Conservation (phyloP, 2,797 vertebrate species). For the Karalla daura region DNA sequence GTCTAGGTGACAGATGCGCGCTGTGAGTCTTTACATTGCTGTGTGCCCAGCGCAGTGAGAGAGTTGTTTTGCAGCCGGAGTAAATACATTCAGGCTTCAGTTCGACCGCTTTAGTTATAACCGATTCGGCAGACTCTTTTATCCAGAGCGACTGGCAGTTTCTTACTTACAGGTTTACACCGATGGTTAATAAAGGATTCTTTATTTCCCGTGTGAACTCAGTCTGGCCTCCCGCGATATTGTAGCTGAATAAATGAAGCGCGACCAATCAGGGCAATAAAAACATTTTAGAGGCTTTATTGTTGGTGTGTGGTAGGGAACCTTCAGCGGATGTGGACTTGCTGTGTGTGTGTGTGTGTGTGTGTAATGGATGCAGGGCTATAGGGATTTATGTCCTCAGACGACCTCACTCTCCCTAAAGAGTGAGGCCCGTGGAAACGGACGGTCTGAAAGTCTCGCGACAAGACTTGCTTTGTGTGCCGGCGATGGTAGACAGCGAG, state of each 20-base stretch:
- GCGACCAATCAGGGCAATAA: background rate
- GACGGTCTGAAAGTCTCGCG: too few species aligned
- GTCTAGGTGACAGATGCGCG: too few species aligned
- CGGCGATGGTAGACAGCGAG: too few species aligned
- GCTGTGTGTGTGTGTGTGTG: background rate
- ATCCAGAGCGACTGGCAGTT: background rate
- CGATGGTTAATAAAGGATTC: background rate
- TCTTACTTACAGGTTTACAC: background rate
- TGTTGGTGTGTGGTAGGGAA: background rate
- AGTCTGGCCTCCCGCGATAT: background rate
- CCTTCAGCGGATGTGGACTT: too few species aligned
- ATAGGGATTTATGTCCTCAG: conserved; percentile 9
- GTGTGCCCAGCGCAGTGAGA: too few species aligned
- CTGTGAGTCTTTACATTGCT: too few species aligned
- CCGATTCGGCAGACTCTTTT: too few species aligned
- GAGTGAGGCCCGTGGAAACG: too few species aligned
- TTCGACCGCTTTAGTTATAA: too few species aligned
- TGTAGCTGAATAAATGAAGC: background rate
- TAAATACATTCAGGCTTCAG: too few species aligned
- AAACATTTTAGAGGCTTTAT: background rate
- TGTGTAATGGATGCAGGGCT: background rate
- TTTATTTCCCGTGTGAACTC: background rate
- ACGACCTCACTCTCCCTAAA: conserved; percentile 5
- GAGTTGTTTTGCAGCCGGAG: too few species aligned
- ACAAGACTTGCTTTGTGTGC: too few species aligned